These are phyloP conservation scores for Chiloscyllium plagiosum DNA, from an alignment of 2,113 vertebrate genomes.

Conservation along the genomic window DNA sequence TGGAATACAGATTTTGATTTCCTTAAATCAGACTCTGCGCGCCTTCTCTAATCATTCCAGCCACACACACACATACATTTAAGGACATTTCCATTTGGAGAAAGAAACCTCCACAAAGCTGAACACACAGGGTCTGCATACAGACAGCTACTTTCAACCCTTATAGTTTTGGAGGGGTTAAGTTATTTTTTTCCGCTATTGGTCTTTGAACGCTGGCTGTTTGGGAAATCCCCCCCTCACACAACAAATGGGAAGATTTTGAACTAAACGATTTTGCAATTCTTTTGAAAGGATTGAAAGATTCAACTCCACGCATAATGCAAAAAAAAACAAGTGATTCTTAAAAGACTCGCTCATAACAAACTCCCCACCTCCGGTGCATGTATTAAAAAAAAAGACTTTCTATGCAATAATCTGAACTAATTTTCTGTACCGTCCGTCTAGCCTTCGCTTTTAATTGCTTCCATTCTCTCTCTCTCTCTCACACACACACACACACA, in stretches of 20 bases:
- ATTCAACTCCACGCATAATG: neutral
- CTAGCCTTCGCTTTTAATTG: conserved; percentile 47
- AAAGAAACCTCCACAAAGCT: neutral
- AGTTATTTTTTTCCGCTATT: too few relatives aligned
- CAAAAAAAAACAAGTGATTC: neutral
- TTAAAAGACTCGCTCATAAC: neutral
- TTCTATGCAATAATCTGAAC: conserved; percentile 48
- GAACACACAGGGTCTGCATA: neutral
- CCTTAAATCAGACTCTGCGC: conserved; percentile 36
- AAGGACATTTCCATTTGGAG: neutral
- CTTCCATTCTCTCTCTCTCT: conserved; percentile 51
- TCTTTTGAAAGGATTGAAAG: neutral
- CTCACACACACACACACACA: conserved; percentile 34
- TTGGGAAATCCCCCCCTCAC: too few relatives aligned
- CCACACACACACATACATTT: neutral
- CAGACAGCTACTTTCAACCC: neutral
- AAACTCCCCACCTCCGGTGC: neutral
- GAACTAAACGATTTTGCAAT: neutral
- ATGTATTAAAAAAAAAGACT: conserved; percentile 43
- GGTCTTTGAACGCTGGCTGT: too few relatives aligned
- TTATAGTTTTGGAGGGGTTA: neutral
- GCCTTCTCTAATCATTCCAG: neutral
- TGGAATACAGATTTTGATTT: conserved; percentile 17
- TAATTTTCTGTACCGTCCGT: conserved; percentile 48
- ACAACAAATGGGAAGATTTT: neutral